These are phyloP conservation scores for Drosophila mayri DNA, from an alignment of 1,140 invertebrate species.

Conservation along the genomic window DNA sequence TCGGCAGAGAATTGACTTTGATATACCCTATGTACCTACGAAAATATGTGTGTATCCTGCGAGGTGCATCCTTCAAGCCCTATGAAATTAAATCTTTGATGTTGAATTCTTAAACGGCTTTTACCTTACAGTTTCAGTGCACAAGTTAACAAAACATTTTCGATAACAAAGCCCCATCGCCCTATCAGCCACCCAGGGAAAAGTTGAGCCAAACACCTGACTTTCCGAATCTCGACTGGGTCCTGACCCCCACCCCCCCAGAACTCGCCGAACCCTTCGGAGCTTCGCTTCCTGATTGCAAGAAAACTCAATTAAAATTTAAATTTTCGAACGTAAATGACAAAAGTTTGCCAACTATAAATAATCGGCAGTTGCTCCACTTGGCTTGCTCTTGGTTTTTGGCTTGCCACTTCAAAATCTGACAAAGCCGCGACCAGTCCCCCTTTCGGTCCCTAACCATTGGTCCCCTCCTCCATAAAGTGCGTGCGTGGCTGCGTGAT, in stretches of 20 bases:
- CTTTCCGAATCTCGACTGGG: constrained; percentile 60
- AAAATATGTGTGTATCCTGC: too few relatives aligned
- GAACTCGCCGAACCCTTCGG: neutral
- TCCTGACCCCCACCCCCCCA: constrained; percentile 3
- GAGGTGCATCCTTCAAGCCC: constrained; percentile 5
- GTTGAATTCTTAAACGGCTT: constrained; percentile 18
- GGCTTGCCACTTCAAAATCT: constrained; percentile 74
- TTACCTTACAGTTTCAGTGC: constrained; percentile 16
- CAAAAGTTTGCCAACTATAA: constrained; percentile 83
- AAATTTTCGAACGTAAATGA: constrained; percentile 83
- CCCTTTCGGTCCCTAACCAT: neutral
- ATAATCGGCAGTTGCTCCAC: constrained; percentile 76
- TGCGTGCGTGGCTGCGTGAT: constrained; percentile 77
- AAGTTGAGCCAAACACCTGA: constrained; percentile 73
- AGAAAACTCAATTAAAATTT: constrained; percentile 83
- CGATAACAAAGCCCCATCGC: constrained; percentile 45
- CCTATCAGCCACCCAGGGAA: constrained; percentile 27
- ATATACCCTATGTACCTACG: constrained; percentile 10
- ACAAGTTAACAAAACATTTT: constrained; percentile 75
- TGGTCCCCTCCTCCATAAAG: constrained; percentile 30
- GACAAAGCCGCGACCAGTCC: constrained; percentile 57
- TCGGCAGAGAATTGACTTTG: constrained; percentile 29
- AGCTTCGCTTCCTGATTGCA: constrained; percentile 47
- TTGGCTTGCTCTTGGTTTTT: constrained; percentile 66
- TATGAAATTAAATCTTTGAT: constrained; percentile 6